phyloP scores from a whole-genome alignment of 2,888 invertebrate species.

The Drepanosiphum platanoidis region DNA sequence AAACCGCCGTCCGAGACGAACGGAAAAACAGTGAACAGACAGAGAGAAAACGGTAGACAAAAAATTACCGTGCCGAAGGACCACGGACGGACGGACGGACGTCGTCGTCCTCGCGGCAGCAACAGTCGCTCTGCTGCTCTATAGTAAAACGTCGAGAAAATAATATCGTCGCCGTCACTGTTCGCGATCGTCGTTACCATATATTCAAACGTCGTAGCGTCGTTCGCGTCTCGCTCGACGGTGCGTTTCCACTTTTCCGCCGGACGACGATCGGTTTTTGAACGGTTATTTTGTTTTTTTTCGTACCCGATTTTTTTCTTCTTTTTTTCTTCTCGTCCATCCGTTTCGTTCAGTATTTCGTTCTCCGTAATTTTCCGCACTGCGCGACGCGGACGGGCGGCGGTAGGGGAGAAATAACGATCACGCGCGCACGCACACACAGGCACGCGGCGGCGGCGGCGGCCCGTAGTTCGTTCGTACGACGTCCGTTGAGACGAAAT shows the following conservation, averaged over 20 bases:
- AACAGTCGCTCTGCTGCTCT: neutral
- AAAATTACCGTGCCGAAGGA: neutral
- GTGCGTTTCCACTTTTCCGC: neutral
- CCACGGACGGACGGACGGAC: no score
- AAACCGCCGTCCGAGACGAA: no score
- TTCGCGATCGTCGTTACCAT: no score
- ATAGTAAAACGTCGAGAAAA: neutral
- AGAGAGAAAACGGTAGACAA: no score
- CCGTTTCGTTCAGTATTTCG: neutral
- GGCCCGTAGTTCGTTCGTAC: neutral
- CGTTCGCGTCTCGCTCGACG: neutral
- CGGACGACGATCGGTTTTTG: constrained; percentile 28
- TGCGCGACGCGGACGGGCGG: neutral
- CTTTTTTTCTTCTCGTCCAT: neutral
- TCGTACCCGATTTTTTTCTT: no score
- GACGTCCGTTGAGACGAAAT: constrained; percentile 33
- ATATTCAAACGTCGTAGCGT: no score
- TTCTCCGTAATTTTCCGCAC: neutral
- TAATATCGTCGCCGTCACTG: neutral
- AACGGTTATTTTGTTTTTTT: no score
- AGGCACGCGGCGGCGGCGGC: neutral
- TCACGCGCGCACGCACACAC: constrained; percentile 15
- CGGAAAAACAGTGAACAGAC: no score
- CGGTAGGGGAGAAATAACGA: constrained; percentile 47
- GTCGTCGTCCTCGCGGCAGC: neutral